Percentiles rank a stretch among this genome's conserved stretches.
phyloP scores from a whole-genome alignment of 2,797 vertebrate genomes.

The Parauchenoglanis ngamensis region DNA sequence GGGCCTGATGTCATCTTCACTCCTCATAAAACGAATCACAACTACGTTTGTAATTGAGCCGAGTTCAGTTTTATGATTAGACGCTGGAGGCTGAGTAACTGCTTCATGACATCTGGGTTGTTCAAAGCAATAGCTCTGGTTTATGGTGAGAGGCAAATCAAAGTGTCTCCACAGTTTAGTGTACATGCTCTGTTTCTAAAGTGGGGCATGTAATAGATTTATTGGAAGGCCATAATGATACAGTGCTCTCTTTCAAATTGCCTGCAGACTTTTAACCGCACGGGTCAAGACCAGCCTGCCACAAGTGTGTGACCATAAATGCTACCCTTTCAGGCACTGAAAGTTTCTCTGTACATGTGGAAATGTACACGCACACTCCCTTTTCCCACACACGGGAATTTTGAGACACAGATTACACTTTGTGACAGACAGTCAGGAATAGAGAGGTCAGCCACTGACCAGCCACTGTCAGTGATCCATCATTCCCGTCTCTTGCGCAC shows the following conservation, averaged over 20 bases:
- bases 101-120: conserved; percentile 40
- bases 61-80: conserved; percentile 44
- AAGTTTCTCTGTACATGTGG: conserved; percentile 19
- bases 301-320: conserved; percentile 44
- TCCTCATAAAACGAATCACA: conserved; percentile 31
- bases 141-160: conserved; percentile 36
- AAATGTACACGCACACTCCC: conserved; percentile 35
- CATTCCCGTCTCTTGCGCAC: conserved; percentile 13
- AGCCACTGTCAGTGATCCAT: conserved; percentile 43
- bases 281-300: conserved; percentile 38
- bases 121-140: conserved; percentile 37
- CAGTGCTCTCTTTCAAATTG: conserved; percentile 42
- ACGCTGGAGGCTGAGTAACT: conserved; percentile 37
- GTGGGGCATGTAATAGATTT: conserved; percentile 51
- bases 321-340: conserved; percentile 35
- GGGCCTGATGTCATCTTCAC: conserved; percentile 23
- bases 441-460: conserved; percentile 46
- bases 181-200: conserved; percentile 40
- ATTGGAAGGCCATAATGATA: conserved; percentile 51
- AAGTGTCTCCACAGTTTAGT: conserved; percentile 36
- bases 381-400: conserved; percentile 27
- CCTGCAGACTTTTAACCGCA: conserved; percentile 35
- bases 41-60: conserved; percentile 30
- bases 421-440: conserved; percentile 43
- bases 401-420: conserved; percentile 44